Evolutionary conservation across 2,797 vertebrate species (phyloP), one percentile per base, ranked within the genome.

Genomic region (Fringilla coelebs): DNA sequence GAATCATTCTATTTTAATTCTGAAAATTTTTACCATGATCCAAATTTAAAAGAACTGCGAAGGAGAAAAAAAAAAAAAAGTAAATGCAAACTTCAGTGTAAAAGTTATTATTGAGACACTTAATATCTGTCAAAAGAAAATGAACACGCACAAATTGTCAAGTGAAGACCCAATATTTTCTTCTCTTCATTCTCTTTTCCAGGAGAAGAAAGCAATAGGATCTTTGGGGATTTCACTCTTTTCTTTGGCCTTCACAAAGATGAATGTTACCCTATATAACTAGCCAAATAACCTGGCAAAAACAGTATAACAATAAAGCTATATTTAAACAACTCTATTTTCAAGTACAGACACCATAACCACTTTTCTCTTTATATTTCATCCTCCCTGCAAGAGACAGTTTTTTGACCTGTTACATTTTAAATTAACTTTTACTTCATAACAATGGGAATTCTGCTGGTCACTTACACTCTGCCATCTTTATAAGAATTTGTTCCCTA

Each of bases 241-340:
- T 28, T 76, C 80, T 74, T 46, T 65, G 9, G 41, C 61, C 34
- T 95, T 97, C 86, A 72, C 9, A 62, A 85, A 96, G 84, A 92
- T 74, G 31, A 25, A 89, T 87, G 84, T 54, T 92, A 54, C 17
- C 25, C 34, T 61, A 1, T 43, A 36, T 63, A 90, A 71, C 34
- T 36, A 80, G 57, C 32, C 45, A 70, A 89, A 52, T 22, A 89
- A 89, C 57, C 29, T 46, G 21, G 63, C 34, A 93, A 89, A 90
- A 83, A 3, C 12, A 49, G 16, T 85, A 24, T 28, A 92, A 60
- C 74, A 76, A 67, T 74, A 90, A 90, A 90, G 57, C 65, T 95
- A 77, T 95, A 93, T 93, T 96, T 96, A 96, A 90, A 80, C 32
- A 73, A 49, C 12, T 55, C 28, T 67, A 24, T 19, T 74, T 85